A percentile compares a stretch with the other conserved stretches of the same genome.
Evolutionary conservation across 2,113 vertebrate genomes (phyloP).

Genomic region (Candoia aspera): DNA sequence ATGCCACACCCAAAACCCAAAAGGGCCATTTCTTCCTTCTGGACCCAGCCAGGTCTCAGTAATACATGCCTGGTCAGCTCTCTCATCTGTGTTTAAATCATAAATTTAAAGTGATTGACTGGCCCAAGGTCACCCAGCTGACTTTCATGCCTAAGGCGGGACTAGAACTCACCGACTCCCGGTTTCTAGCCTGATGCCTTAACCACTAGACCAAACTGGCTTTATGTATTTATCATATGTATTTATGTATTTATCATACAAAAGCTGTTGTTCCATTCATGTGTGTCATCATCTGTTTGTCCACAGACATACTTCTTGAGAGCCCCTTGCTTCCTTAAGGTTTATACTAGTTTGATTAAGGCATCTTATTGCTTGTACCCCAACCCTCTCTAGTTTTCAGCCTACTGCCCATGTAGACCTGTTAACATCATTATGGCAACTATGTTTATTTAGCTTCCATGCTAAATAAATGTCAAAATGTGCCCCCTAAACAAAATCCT

Average conservation of each 20-base stretch:
- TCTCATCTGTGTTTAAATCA: no score
- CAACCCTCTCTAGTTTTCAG: background rate
- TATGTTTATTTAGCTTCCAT: constrained; percentile 10
- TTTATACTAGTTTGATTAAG: background rate
- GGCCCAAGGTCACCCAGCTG: no score
- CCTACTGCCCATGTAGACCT: background rate
- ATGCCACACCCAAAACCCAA: no score
- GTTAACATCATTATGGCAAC: background rate
- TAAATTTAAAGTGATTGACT: no score
- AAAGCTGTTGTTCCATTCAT: background rate
- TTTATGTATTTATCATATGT: no score
- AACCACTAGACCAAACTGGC: no score
- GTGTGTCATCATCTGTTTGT: background rate
- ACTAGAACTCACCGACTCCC: no score
- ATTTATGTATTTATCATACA: background rate
- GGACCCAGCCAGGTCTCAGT: no score
- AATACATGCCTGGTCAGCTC: no score
- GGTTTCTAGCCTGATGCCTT: no score
- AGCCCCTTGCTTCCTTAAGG: background rate
- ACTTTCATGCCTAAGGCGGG: no score
- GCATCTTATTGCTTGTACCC: background rate
- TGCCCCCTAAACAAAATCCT: background rate
- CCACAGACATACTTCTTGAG: background rate
- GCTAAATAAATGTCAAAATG: background rate
- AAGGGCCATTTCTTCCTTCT: no score